Evolutionary conservation across 2,113 vertebrate species (phyloP), one percentile per base, ranked within the genome.

Genomic region (Cyphomyrus plagiostoma): DNA sequence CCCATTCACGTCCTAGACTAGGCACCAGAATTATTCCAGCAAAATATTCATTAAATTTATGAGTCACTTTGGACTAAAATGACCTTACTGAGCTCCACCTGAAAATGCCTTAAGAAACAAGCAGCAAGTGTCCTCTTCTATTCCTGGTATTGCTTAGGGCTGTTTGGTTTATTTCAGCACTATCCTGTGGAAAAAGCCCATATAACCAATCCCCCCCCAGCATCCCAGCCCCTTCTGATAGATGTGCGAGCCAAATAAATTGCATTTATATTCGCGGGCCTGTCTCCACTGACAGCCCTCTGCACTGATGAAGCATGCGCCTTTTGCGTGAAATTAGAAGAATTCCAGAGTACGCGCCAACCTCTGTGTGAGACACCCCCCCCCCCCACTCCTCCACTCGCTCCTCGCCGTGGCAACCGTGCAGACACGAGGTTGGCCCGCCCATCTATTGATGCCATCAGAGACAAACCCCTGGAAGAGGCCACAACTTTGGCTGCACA

Each of bases 401-500:
- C 90, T 52, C 90, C 90, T 92, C 89, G 50, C 94, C 95, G 96
- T 95, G 93, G 94, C 93, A 95, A 96, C 95, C 70, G 88, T 23
- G 88, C 92, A 91, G 94, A 95, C 93, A 95, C 94, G 74, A 95
- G 95, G 94, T 94, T 94, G 95, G 91, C 94, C 92, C 94, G 19
- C 53, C 93, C 92, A 94, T 92, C 92, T 93, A 93, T 94, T 92
- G 94, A 93, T 93, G 94, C 94, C 94, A 95, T 96, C 94, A 92
- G 91, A 92, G 92, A 92, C 92, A 93, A 94, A 93, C 94, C 92
- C 93, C 92, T 92, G 93, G 93, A 93, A 56, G 90, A 91, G 23
- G 42, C 94, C 93, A 94, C 95, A 95, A 96, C 95, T 96, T 95
- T 94, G 95, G 95, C 94, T 92, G 94, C 89, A 88, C 94, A 96